phyloP scores from a whole-genome alignment of 2,888 invertebrate species.

The Drosophila multiciliata region DNA sequence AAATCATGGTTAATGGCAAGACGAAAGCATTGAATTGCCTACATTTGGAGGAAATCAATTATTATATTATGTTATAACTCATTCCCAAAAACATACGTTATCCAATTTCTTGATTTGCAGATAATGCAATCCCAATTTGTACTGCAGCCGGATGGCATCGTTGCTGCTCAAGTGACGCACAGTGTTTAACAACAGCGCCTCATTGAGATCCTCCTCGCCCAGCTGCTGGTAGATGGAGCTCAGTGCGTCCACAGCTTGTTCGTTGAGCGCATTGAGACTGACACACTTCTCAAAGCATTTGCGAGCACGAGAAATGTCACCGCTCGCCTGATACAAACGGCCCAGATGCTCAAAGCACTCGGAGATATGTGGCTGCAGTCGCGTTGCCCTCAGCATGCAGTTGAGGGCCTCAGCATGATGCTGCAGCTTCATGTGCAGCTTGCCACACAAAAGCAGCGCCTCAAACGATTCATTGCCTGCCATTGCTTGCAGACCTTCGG shows the following conservation, averaged over 20 bases:
- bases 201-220: slow-evolving; percentile 86
- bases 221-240: slow-evolving; percentile 91
- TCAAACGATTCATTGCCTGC: slow-evolving; percentile 69
- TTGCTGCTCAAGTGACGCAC: slow-evolving; percentile 85
- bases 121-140: slow-evolving; percentile 93
- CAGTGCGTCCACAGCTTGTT: slow-evolving; percentile 89
- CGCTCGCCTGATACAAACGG: slow-evolving; percentile 88
- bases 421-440: slow-evolving; percentile 81
- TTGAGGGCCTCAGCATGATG: slow-evolving; percentile 88
- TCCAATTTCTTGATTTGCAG: slow-evolving; percentile 90
- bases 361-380: slow-evolving; percentile 90
- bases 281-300: slow-evolving; percentile 94
- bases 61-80: neutral
- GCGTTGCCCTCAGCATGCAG: slow-evolving; percentile 89
- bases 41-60: accelerated
- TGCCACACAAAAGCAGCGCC: slow-evolving; percentile 74
- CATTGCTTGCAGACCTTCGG: slow-evolving; percentile 86
- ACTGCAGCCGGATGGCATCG: slow-evolving; percentile 91
- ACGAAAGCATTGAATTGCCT: slow-evolving; percentile 91
- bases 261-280: slow-evolving; percentile 89
- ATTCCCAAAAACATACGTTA: slow-evolving; percentile 81
- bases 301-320: slow-evolving; percentile 90
- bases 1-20: slow-evolving; percentile 89
- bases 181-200: slow-evolving; percentile 81
- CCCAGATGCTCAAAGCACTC: slow-evolving; percentile 92